Conservation (phyloP, 1,140 invertebrate species). For the Maniola jurtina region DNA sequence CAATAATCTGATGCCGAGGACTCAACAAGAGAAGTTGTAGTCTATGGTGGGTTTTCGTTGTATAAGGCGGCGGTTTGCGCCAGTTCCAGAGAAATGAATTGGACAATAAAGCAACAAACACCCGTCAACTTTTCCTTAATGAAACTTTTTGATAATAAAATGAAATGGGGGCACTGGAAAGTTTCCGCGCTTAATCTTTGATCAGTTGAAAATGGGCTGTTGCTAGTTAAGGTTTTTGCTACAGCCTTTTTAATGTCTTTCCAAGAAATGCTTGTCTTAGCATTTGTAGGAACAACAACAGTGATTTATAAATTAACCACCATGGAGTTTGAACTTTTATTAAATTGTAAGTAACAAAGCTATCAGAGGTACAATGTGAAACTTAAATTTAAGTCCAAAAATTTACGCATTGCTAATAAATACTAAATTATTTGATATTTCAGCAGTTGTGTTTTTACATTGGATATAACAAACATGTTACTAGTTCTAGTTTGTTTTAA, state of each 20-base stretch:
- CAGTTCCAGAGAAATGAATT: conserved; percentile 67
- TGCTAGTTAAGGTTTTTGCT: conserved; percentile 8
- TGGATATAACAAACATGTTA: too few species aligned
- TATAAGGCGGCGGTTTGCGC: conserved; percentile 57
- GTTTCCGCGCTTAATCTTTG: conserved; percentile 57
- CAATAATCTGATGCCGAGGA: conserved; percentile 58
- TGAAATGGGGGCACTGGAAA: conserved; percentile 52
- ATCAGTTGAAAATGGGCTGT: conserved; percentile 39
- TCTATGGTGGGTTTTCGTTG: conserved; percentile 56
- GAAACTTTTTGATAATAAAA: conserved; percentile 70
- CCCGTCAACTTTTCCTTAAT: conserved; percentile 66
- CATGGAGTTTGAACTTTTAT: not conserved
- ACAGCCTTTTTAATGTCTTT: conserved; percentile 1
- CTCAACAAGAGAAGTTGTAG: conserved; percentile 49
- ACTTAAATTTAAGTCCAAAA: too few species aligned
- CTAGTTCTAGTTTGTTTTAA: too few species aligned
- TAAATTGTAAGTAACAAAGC: not conserved
- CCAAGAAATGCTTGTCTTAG: not conserved
- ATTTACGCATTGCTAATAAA: too few species aligned
- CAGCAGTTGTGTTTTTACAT: too few species aligned
- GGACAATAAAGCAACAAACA: conserved; percentile 64
- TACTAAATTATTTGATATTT: too few species aligned
- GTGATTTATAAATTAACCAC: not conserved
- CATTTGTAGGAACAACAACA: not conserved
- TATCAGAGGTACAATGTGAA: too few species aligned